Conservation (phyloP, 53 echinoderm and acorn worm genomes). For the Mesocentrotus franciscanus region DNA sequence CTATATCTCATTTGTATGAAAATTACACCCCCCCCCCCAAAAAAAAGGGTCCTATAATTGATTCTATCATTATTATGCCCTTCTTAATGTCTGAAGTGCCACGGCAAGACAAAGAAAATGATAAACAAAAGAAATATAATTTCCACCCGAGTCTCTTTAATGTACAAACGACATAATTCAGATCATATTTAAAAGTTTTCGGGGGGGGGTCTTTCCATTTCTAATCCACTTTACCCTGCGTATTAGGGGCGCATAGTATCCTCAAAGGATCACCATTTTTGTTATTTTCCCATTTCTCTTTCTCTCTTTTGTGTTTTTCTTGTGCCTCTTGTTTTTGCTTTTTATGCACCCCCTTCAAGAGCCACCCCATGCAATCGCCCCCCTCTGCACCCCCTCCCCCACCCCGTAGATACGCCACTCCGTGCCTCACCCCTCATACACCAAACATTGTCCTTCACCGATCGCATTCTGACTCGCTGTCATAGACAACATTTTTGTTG, state of each 20-base stretch:
- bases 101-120: no score
- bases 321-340: background rate
- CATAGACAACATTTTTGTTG: constrained; percentile 52
- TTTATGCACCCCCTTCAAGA: background rate
- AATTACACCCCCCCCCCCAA: no score
- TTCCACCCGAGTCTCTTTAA: no score
- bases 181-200: no score
- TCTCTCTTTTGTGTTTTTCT: background rate
- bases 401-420: background rate
- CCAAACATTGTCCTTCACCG: background rate
- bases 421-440: background rate
- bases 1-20: no score
- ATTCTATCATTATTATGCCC: no score
- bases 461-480: background rate
- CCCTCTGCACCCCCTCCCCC: background rate
- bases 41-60: no score
- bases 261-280: no score
- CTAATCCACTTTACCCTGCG: background rate
- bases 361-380: background rate
- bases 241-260: no score
- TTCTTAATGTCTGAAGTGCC: no score
- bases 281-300: background rate
- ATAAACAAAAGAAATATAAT: no score
- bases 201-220: background rate
- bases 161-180: no score